Percentiles rank a stretch among this genome's conserved stretches.
Evolutionary conservation across 2,888 invertebrate species (phyloP).

Genomic region (Nomada fucata): DNA sequence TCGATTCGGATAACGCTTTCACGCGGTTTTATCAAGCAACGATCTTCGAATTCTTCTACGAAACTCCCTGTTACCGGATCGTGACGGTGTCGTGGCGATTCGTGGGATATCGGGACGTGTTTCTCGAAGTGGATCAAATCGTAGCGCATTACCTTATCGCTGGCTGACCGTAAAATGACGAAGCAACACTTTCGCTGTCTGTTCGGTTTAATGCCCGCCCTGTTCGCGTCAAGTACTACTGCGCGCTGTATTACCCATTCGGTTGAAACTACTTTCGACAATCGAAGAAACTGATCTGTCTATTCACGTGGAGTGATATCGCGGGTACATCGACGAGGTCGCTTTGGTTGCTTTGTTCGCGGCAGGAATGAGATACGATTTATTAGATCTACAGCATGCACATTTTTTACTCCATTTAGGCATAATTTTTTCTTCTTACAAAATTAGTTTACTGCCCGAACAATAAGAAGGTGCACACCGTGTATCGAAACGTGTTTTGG

Average conservation of each 20-base stretch:
- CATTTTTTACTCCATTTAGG: too few relatives aligned
- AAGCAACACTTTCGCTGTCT: constrained; percentile 41
- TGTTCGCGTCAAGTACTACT: not conserved
- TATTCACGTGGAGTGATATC: not conserved
- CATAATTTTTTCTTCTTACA: too few relatives aligned
- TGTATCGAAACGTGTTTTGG: not conserved
- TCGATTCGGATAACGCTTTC: constrained; percentile 26
- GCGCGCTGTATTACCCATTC: constrained; percentile 11
- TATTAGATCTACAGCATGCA: too few relatives aligned
- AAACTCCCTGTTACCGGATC: constrained; percentile 4
- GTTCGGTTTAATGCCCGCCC: constrained; percentile 3
- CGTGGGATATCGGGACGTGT: not conserved
- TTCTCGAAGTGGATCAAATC: constrained; percentile 42
- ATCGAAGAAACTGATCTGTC: constrained; percentile 21
- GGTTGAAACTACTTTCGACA: constrained; percentile 8
- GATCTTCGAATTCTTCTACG: constrained; percentile 25
- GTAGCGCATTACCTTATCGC: constrained; percentile 35
- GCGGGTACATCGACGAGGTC: not conserved
- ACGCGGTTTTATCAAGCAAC: constrained; percentile 6
- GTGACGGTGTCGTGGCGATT: constrained; percentile 15
- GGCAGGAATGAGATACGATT: not conserved
- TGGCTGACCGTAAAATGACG: constrained; percentile 49
- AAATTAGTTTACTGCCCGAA: not conserved
- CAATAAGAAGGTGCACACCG: not conserved
- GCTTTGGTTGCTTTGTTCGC: not conserved